These are phyloP conservation scores for Lepus americanus DNA, from an alignment of 2,113 vertebrate genomes.

Conservation along the genomic window DNA sequence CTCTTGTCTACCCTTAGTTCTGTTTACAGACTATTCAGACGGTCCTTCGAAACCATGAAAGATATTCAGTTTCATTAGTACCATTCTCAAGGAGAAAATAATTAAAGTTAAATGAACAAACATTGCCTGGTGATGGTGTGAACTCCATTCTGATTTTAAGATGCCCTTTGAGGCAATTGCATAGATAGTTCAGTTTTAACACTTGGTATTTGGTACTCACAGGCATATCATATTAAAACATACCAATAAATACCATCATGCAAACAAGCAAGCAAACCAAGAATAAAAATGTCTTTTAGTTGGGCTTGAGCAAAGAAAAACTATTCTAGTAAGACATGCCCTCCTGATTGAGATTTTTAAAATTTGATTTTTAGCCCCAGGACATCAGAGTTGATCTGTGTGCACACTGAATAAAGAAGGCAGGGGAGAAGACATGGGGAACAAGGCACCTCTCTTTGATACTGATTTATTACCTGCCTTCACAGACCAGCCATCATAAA, in stretches of 20 bases:
- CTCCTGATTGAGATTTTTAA: conserved; percentile 29
- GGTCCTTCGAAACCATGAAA: conserved; percentile 89
- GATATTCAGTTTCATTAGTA: conserved; percentile 92
- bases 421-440: background rate
- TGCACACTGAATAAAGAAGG: conserved; percentile 57
- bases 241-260: background rate
- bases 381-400: conserved; percentile 64
- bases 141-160: conserved; percentile 86
- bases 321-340: conserved; percentile 35
- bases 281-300: conserved; percentile 54
- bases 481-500: conserved; percentile 47
- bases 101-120: conserved; percentile 93
- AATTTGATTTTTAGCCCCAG: conserved; percentile 60
- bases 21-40: conserved; percentile 91
- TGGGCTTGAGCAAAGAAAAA: conserved; percentile 60
- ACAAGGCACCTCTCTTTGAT: conserved; percentile 62
- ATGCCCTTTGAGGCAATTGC: conserved; percentile 74
- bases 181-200: conserved; percentile 75
- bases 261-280: background rate
- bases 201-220: conserved; percentile 68
- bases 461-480: conserved; percentile 59
- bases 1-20: conserved; percentile 89
- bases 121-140: conserved; percentile 87
- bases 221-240: conserved; percentile 55
- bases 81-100: conserved; percentile 92